phyloP scores from a whole-genome alignment of 2,888 invertebrate genomes.

The Drosophila monieri region DNA sequence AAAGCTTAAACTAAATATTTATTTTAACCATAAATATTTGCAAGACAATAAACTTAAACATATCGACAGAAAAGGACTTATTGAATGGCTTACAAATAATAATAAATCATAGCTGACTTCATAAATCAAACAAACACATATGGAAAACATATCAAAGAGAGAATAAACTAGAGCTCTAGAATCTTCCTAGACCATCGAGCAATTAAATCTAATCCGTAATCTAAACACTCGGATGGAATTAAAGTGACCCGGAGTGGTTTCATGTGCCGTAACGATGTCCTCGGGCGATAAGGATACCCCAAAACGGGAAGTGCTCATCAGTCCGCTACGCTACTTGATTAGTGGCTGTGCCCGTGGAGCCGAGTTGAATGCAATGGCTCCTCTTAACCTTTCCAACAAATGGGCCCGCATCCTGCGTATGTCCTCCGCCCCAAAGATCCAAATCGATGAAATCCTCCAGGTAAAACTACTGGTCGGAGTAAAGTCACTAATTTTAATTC shows the following conservation, averaged over 20 bases:
- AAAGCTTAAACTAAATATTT: neutral
- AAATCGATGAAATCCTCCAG: constrained; percentile 81
- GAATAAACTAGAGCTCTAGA: constrained; percentile 6
- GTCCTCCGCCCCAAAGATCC: constrained; percentile 80
- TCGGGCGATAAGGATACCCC: constrained; percentile 47
- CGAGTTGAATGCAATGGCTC: constrained; percentile 73
- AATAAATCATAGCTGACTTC: neutral
- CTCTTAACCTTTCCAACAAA: constrained; percentile 81
- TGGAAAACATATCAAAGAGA: neutral
- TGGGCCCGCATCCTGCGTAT: constrained; percentile 82
- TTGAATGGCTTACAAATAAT: neutral
- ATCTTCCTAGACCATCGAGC: constrained; percentile 10
- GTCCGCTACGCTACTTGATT: constrained; percentile 80
- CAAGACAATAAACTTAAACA: neutral
- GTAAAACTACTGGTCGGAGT: constrained; percentile 61
- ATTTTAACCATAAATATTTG: neutral
- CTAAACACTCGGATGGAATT: constrained; percentile 28
- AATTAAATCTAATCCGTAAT: constrained; percentile 19
- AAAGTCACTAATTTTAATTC: constrained; percentile 11
- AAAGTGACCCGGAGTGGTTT: constrained; percentile 15
- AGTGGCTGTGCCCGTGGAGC: constrained; percentile 78
- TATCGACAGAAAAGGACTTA: neutral
- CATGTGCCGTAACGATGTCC: constrained; percentile 17
- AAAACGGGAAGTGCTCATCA: constrained; percentile 73
- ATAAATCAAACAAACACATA: neutral